Evolutionary conservation across 2,888 invertebrate species (phyloP).

Genomic region (Perizoma flavofasciatum): DNA sequence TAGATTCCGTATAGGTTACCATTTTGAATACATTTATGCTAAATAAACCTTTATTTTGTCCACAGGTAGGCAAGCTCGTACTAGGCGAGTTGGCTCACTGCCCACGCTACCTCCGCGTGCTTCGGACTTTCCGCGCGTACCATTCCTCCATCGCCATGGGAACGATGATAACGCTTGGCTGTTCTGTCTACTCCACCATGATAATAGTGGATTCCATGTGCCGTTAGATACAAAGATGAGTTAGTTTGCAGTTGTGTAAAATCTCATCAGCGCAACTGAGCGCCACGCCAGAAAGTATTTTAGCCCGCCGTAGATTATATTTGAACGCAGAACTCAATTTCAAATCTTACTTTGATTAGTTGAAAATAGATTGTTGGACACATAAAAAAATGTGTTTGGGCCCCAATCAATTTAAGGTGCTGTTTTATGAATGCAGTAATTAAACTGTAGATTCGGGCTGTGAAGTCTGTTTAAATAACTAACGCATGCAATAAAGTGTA

Average conservation of each 20-base stretch:
- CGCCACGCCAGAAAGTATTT: background rate
- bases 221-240: constrained; percentile 45
- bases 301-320: background rate
- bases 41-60: constrained; percentile 39
- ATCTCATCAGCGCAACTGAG: constrained; percentile 7
- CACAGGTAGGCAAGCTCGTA: constrained; percentile 87
- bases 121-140: constrained; percentile 88
- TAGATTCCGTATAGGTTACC: no score
- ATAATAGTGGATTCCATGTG: constrained; percentile 77
- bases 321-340: no score
- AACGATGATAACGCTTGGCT: constrained; percentile 85
- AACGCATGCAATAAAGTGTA: constrained; percentile 12
- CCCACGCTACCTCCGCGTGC: constrained; percentile 90
- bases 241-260: constrained; percentile 7
- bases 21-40: background rate
- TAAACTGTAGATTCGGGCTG: constrained; percentile 56
- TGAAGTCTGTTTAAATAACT: constrained; percentile 51
- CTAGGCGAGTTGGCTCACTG: constrained; percentile 89
- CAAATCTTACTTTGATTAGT: no score
- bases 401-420: constrained; percentile 29
- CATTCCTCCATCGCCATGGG: constrained; percentile 92
- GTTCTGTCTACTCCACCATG: constrained; percentile 77
- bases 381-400: no score
- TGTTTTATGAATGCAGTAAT: constrained; percentile 46
- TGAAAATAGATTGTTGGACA: no score